Base-by-base conservation (phyloP, 2,113 vertebrate genomes). In the Rafetus swinhoei region DNA sequence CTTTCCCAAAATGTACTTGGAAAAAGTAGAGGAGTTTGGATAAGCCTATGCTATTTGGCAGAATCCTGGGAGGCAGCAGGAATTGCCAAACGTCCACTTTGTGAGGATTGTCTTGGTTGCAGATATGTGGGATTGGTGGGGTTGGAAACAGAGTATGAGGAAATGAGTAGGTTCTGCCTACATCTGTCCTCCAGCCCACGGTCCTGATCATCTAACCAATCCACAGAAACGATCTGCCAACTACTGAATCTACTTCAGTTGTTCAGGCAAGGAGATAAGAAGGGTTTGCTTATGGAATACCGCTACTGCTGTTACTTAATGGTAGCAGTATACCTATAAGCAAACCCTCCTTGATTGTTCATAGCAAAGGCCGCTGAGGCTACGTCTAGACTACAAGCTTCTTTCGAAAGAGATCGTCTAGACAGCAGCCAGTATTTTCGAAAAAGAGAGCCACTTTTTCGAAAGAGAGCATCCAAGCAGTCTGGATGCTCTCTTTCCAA, bases 41-140 rank as follows among this genome's bases (percentile, higher is more conserved):
- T 77, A 62, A 82, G 89, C 13, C 9, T 56, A 10, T 25, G 4
- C 77, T 77, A 39, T 90, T 72, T 35, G 45, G 32, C 80, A 45
- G 59, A 92, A 89, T 74, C 21, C 45, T 50, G 35, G 56, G 27
- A 86, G 81, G 24, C 81, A 95, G 0, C 54, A 86, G 52, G 81
- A 62, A 57, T 4, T 87, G 10, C 57, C 76, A 81, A 50, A 54
- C 72, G 35, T 60, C 45, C 76, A 62, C n/a, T n/a, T 39, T 1
- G 0, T 50, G 12, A 87, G 45, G 52, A 27, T 27, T 60, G 59
- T 88, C 27, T 77, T 95, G 84, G 55, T 19, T 55, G 2, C 69
- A 32, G 8, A 4, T 62, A 81, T 86, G 53, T 54, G 45, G 45
- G 53, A 54, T 54, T 54, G 53, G 19, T 55, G 27, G 57, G 79